Percentiles rank a stretch among this genome's conserved stretches.
Conservation (phyloP, 2,113 vertebrate species). For the Ailurus styani region DNA sequence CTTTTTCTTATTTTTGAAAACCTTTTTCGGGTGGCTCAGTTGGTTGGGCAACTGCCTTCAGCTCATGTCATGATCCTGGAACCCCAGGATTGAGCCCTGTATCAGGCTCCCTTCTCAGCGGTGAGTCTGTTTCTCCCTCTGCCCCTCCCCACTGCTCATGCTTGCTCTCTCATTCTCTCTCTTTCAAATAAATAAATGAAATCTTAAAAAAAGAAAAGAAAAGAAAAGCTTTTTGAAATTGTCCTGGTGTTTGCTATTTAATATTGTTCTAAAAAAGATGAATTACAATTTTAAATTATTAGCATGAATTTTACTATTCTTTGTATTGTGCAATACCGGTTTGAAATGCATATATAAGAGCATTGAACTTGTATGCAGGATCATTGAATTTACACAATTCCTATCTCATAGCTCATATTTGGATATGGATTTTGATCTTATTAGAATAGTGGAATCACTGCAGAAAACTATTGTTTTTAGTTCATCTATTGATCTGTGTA, state of each 20-base stretch:
- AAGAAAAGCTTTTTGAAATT: not conserved
- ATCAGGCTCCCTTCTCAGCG: too few species aligned
- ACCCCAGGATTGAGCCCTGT: too few species aligned
- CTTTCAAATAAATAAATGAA: too few species aligned
- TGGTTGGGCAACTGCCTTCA: too few species aligned
- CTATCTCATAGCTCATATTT: not conserved
- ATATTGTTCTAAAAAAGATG: not conserved
- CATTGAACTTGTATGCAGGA: not conserved
- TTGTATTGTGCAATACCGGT: not conserved
- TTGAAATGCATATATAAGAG: constrained; percentile 3
- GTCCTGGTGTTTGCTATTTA: not conserved
- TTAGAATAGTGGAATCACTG: not conserved
- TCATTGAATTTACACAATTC: not conserved
- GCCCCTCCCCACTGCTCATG: too few species aligned
- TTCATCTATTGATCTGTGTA: not conserved
- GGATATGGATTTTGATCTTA: not conserved
- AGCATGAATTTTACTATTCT: not conserved
- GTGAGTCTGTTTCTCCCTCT: too few species aligned
- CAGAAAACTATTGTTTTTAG: not conserved
- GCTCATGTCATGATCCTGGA: too few species aligned
- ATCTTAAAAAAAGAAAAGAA: too few species aligned
- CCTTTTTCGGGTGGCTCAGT: not conserved
- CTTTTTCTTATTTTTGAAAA: not conserved
- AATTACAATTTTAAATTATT: not conserved
- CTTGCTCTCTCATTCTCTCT: too few species aligned